Conservation (phyloP, 2,888 invertebrate species). For the Nomada ferruginata region DNA sequence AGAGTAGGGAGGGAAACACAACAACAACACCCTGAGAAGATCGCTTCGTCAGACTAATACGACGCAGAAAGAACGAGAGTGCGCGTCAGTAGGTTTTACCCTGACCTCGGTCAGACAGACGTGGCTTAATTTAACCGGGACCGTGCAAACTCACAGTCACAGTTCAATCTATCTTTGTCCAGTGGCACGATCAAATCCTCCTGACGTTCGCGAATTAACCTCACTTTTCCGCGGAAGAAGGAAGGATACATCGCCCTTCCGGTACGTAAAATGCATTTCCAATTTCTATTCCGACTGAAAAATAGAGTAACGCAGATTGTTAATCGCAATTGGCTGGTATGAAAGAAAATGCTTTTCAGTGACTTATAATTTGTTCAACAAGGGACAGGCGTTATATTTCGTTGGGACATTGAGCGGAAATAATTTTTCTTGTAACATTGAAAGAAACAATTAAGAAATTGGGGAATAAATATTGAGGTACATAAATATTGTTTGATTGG, state of each 20-base stretch:
- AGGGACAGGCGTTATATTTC: too few species aligned
- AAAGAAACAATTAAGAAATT: neutral
- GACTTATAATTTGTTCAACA: neutral
- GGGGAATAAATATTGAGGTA: neutral
- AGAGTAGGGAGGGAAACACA: slow-evolving; percentile 55
- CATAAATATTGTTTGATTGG: neutral
- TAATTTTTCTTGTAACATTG: neutral
- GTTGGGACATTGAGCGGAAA: neutral
- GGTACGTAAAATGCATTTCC: slow-evolving; percentile 57
- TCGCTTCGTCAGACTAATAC: slow-evolving; percentile 44
- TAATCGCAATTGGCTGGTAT: neutral
- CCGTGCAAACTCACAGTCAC: slow-evolving; percentile 57
- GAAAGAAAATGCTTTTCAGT: neutral
- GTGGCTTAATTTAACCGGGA: slow-evolving; percentile 70
- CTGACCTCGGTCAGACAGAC: slow-evolving; percentile 69
- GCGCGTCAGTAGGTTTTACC: slow-evolving; percentile 70
- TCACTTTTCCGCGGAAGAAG: slow-evolving; percentile 26
- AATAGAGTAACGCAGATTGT: neutral
- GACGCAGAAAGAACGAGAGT: slow-evolving; percentile 65
- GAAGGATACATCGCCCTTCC: slow-evolving; percentile 18
- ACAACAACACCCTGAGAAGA: slow-evolving; percentile 63
- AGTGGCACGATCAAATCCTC: slow-evolving; percentile 51
- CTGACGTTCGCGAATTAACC: slow-evolving; percentile 38
- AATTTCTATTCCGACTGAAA: neutral
- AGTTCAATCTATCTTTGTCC: slow-evolving; percentile 68